Percentiles rank a stretch among this genome's conserved stretches.
phyloP scores from a whole-genome alignment of 2,888 invertebrate species.

The Drosophila falleni region DNA sequence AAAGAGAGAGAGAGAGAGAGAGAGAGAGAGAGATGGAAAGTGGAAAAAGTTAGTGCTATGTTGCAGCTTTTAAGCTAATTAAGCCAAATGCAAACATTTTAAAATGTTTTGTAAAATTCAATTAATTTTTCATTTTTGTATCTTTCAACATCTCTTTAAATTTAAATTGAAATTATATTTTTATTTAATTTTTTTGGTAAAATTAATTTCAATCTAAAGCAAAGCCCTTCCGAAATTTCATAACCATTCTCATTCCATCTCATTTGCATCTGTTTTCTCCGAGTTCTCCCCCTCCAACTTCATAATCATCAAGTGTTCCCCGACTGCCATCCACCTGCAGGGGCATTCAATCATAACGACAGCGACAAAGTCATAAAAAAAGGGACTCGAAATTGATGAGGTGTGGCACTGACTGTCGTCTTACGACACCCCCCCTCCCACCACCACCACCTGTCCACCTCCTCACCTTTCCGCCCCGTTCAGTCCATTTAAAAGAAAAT shows the following conservation, averaged over 20 bases:
- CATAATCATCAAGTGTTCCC: constrained; percentile 20
- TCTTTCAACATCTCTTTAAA: constrained; percentile 8
- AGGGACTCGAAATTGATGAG: constrained; percentile 69
- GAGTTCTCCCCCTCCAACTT: neutral
- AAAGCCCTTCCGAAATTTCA: neutral
- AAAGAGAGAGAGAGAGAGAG: neutral
- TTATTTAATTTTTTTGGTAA: constrained; percentile 20
- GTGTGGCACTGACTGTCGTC: constrained; percentile 67
- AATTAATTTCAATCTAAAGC: constrained; percentile 10
- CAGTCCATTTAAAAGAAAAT: constrained; percentile 72
- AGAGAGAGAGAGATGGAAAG: neutral
- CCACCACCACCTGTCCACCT: constrained; percentile 10
- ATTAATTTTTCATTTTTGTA: constrained; percentile 2
- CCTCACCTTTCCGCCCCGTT: constrained; percentile 43
- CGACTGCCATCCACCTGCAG: constrained; percentile 50
- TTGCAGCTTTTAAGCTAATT: constrained; percentile 57
- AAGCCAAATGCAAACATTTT: constrained; percentile 51
- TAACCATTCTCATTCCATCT: neutral
- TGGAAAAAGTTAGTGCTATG: constrained; percentile 27
- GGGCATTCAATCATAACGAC: constrained; percentile 62
- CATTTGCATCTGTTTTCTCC: neutral
- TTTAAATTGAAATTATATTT: too few relatives aligned
- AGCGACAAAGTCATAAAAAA: constrained; percentile 62
- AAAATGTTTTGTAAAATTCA: constrained; percentile 43
- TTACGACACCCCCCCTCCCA: constrained; percentile 3